Evolutionary conservation across 2,888 invertebrate species (phyloP), one percentile per base, ranked within the genome.

Genomic region (Meta bourneti): DNA sequence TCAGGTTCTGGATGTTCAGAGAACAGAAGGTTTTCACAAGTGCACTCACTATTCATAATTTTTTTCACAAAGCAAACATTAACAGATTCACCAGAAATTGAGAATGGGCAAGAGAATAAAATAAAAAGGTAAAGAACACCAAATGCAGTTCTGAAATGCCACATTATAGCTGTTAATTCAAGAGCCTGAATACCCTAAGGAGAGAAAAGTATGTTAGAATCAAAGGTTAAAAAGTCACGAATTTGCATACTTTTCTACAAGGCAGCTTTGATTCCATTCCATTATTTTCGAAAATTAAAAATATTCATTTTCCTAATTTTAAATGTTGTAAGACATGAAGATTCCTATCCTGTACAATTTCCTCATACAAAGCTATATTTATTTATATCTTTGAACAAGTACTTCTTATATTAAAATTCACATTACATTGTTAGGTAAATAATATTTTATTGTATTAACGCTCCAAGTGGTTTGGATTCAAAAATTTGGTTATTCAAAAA

Each of bases 31-130:
- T 34, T 79, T 52, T 87, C 87, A 83, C 91, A 91, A 48, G 69
- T 51, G 48, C 91, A 91, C 11, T 70, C 69, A 74, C 90, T 91
- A 34, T 88, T 88, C 11, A 52, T 61, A 69, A 91, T 79, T 78
- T 87, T 83, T 72, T 61, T 61, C 7, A 16, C 19, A 69, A 86
- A 82, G 52, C 90, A 85, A 8, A 90, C 16, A 52, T 70, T 90
- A 51, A 16, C 7, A 1, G 89, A 71, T 7, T 89, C 77, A 8
- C 82, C 89, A 34, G 72, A 87, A 61, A 61, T 61, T 16, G 16
- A 9, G 34, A 49, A 72, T 51, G 79, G n/a, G 34, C 19, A n/a
- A 8, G 52, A 20, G 51, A 79, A 20, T 16, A 79, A 79, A 52
- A 79, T 2, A 52, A 87, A 16, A 8, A 79, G 1, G 11, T 19